Percentiles rank a stretch among this genome's conserved stretches.
Conservation (phyloP, 2,888 invertebrate genomes). For the Hylaea fasciaria region DNA sequence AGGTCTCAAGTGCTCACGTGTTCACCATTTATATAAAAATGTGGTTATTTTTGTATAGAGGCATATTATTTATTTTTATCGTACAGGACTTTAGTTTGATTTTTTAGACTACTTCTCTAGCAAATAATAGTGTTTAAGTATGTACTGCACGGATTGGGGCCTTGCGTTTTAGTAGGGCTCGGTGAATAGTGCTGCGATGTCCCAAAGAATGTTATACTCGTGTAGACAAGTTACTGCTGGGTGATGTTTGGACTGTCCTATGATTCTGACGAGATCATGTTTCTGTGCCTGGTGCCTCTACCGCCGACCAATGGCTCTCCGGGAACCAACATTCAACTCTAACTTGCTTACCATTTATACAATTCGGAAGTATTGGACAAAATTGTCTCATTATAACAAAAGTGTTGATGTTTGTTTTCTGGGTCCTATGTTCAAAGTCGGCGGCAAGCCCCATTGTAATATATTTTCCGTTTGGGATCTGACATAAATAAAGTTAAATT, state of each 20-base stretch:
- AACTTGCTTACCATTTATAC: background rate
- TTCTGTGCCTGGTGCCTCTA: slow-evolving; percentile 40
- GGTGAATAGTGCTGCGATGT: slow-evolving; percentile 77
- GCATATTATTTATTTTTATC: slow-evolving; percentile 82
- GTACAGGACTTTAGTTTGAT: slow-evolving; percentile 72
- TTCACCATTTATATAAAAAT: slow-evolving; percentile 74
- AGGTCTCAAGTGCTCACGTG: slow-evolving; percentile 75
- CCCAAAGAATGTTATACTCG: slow-evolving; percentile 81
- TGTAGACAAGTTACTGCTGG: slow-evolving; percentile 61
- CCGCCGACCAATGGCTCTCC: slow-evolving; percentile 9
- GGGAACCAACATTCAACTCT: slow-evolving; percentile 2
- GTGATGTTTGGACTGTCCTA: slow-evolving; percentile 52
- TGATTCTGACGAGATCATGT: slow-evolving; percentile 41
- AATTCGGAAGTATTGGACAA: background rate
- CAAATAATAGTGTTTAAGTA: slow-evolving; percentile 73
- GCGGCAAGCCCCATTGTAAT: slow-evolving; percentile 3
- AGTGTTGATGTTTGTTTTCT: slow-evolving; percentile 21
- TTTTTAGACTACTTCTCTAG: slow-evolving; percentile 69
- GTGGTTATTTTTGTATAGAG: slow-evolving; percentile 81
- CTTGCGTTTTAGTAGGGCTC: slow-evolving; percentile 81
- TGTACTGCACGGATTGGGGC: slow-evolving; percentile 74
- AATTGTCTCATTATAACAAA: background rate
- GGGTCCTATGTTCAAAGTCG: slow-evolving; percentile 36
- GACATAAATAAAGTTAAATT: slow-evolving; percentile 48
- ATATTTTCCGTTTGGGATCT: slow-evolving; percentile 55